phyloP scores from a whole-genome alignment of 2,113 vertebrate genomes.

The Phalacrocorax carbo region DNA sequence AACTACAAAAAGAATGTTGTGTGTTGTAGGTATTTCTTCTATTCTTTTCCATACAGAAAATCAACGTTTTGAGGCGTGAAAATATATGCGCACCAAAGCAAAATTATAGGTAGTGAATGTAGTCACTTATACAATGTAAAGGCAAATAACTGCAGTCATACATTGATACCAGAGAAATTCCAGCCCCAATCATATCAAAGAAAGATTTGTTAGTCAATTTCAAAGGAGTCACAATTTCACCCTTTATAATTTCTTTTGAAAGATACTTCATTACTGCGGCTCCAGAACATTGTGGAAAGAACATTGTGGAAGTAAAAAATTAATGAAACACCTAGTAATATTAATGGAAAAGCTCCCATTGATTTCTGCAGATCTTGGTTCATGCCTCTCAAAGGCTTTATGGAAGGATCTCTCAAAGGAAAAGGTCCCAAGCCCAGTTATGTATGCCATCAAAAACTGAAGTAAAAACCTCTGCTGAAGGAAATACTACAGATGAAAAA shows the following conservation, averaged over 20 bases:
- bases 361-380: not conserved
- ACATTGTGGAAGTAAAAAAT: not conserved
- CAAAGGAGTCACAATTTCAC: not conserved
- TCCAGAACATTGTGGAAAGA: not conserved
- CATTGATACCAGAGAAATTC: not conserved
- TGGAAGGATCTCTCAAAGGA: not conserved
- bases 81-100: not conserved
- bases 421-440: rapidly evolving
- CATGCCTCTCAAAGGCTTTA: not conserved
- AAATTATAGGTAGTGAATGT: not conserved
- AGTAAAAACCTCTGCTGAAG: not conserved
- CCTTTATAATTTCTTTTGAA: not conserved
- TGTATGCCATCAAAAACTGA: not conserved
- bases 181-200: not conserved
- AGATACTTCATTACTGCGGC: not conserved
- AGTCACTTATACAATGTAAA: not conserved
- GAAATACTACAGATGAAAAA: not conserved
- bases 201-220: not conserved
- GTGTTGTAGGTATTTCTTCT: not conserved
- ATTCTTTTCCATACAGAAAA: not conserved
- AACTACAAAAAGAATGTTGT: rapidly evolving
- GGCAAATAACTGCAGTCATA: rapidly evolving
- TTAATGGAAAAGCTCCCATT: not conserved
- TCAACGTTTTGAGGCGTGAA: not conserved
- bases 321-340: not conserved